Evolutionary conservation across 2,113 vertebrate genomes (phyloP).

Genomic region (Dipodomys stephensi): DNA sequence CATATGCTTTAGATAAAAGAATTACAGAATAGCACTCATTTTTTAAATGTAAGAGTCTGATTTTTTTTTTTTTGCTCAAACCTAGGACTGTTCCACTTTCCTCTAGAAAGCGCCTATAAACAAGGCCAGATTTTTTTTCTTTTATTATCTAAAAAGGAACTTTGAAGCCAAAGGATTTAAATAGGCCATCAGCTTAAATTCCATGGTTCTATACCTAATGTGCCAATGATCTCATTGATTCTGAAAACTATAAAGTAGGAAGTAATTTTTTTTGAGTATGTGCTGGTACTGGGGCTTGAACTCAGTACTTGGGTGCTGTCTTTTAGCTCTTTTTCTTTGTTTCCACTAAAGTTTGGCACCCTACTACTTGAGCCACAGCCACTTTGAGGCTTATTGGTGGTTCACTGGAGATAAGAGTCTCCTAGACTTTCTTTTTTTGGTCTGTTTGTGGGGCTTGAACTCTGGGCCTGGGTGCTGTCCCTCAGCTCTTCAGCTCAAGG

Average conservation of each 20-base stretch:
- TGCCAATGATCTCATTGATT: neutral
- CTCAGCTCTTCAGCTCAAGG: too few relatives aligned
- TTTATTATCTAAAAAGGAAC: neutral
- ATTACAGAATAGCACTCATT: constrained; percentile 8
- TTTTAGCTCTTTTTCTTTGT: too few relatives aligned
- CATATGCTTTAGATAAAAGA: constrained; percentile 8
- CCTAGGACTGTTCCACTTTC: neutral
- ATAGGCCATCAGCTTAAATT: neutral
- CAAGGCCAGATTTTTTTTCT: neutral
- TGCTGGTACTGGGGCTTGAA: too few relatives aligned
- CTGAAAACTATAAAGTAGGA: neutral
- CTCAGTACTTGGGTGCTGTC: too few relatives aligned
- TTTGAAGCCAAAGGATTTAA: constrained; percentile 54
- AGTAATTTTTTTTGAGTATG: too few relatives aligned
- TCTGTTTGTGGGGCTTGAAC: too few relatives aligned
- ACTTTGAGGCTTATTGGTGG: too few relatives aligned
- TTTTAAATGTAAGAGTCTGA: neutral
- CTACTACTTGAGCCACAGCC: too few relatives aligned
- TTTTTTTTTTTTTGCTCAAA: constrained; percentile 18
- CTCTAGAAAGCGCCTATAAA: neutral
- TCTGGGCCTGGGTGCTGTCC: too few relatives aligned
- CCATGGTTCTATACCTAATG: neutral
- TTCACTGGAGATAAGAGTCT: too few relatives aligned
- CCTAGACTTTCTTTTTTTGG: too few relatives aligned
- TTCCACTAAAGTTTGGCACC: too few relatives aligned